These are phyloP conservation scores for Crossocerus cetratus DNA, from an alignment of 2,888 invertebrate species.

Conservation along the genomic window DNA sequence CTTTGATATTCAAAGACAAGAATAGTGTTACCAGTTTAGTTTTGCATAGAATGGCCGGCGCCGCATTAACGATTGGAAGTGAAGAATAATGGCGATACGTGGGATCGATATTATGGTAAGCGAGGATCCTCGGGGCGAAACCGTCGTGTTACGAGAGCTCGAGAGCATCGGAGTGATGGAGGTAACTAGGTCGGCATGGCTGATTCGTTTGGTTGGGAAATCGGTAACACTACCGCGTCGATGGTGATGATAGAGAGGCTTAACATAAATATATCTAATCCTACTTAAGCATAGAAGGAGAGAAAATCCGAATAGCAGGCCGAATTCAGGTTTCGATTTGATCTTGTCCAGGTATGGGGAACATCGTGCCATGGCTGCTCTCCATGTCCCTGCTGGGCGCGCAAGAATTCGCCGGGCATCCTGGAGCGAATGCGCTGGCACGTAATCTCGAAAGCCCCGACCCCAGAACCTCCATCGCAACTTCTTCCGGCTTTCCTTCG, in stretches of 20 bases:
- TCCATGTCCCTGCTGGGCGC: conserved; percentile 75
- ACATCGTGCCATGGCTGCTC: conserved; percentile 72
- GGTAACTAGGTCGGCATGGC: conserved; percentile 30
- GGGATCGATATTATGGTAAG: neutral
- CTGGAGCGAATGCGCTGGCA: conserved; percentile 59
- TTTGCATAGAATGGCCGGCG: too few species aligned
- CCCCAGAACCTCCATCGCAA: conserved; percentile 11
- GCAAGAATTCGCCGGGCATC: conserved; percentile 63
- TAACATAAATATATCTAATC: neutral
- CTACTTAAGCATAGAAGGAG: neutral
- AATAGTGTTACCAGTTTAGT: too few species aligned
- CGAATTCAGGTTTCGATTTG: neutral
- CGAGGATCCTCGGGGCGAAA: conserved; percentile 2
- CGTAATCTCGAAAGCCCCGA: conserved; percentile 66
- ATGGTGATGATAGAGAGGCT: neutral
- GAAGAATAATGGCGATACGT: too few species aligned
- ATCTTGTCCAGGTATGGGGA: conserved; percentile 67
- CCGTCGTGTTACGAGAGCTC: conserved; percentile 8
- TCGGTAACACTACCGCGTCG: conserved; percentile 5
- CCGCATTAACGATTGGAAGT: too few species aligned
- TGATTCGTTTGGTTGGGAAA: conserved; percentile 33
- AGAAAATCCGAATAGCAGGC: neutral
- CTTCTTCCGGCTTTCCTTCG: conserved; percentile 50
- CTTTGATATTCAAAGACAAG: too few species aligned
- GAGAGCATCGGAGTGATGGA: conserved; percentile 5